phyloP scores from a whole-genome alignment of 2,113 vertebrate genomes.

The rat (Rattus norvegicus) region DNA sequence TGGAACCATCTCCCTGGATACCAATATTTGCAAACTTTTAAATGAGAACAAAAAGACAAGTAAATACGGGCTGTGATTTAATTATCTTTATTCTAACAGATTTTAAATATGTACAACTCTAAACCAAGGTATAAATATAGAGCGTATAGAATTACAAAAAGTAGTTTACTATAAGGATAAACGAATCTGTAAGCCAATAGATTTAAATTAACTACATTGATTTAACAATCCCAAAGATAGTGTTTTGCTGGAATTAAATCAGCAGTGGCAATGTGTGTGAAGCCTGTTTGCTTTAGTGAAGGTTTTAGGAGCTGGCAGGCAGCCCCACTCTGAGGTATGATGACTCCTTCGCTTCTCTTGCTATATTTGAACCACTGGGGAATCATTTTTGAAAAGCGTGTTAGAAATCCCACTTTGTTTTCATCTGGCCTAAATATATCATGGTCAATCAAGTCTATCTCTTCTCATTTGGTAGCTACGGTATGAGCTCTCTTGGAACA shows the following conservation, averaged over 20 bases:
- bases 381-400: neutral
- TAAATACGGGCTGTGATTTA: neutral
- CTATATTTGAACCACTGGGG: neutral
- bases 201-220: constrained; percentile 1
- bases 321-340: rapidly evolving
- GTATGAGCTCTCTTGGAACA: neutral
- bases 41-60: neutral
- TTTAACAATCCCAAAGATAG: neutral
- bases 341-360: neutral
- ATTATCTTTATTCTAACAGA: constrained; percentile 21
- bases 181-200: constrained; percentile 8
- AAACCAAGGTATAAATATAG: constrained; percentile 45
- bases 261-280: too few species aligned
- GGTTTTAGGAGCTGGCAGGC: neutral
- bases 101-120: constrained; percentile 36
- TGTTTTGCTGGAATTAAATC: constrained; percentile 14
- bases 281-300: neutral
- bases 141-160: neutral
- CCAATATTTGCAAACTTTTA: neutral
- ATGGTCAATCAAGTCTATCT: neutral
- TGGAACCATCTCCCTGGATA: neutral
- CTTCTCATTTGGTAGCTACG: constrained; percentile 26
- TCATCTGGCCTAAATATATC: neutral
- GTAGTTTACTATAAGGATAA: constrained; percentile 21
- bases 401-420: neutral